Evolutionary conservation across 2,797 vertebrate species (phyloP).

Genomic region (Pseudochirops cupreus): DNA sequence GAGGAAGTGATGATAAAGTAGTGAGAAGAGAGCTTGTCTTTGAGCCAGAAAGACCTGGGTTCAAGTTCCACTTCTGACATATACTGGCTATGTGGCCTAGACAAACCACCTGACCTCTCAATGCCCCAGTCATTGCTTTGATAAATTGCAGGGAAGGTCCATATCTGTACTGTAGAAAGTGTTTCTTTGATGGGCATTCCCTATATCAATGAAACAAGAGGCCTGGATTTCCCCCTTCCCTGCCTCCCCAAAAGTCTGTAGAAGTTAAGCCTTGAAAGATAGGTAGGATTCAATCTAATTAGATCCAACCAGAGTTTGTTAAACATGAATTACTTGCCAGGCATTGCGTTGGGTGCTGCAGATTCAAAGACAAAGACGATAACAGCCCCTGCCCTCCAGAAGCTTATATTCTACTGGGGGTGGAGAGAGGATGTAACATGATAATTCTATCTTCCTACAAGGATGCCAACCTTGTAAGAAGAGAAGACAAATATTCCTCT

Average conservation of each 20-base stretch:
- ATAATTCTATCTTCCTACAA: background rate
- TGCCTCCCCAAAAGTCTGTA: background rate
- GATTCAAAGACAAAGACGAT: background rate
- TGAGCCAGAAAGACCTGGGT: background rate
- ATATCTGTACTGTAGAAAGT: background rate
- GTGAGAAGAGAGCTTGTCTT: background rate
- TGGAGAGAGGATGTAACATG: background rate
- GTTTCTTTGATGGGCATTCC: background rate
- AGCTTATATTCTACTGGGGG: background rate
- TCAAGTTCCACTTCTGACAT: background rate
- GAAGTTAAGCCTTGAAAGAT: background rate
- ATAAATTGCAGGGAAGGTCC: background rate
- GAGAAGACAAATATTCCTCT: background rate
- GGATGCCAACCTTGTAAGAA: background rate
- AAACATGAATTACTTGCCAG: background rate
- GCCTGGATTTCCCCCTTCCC: background rate
- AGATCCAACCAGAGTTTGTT: background rate
- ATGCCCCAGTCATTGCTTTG: background rate
- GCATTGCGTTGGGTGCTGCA: background rate
- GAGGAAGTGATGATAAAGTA: background rate
- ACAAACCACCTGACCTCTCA: background rate
- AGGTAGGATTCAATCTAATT: background rate
- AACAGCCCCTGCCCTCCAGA: background rate
- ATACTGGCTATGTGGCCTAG: background rate
- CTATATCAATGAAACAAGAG: background rate